A percentile compares a stretch with the other conserved stretches of the same genome.
These are phyloP conservation scores for Miichthys miiuy DNA, from an alignment of 2,797 vertebrate species.

Conservation along the genomic window DNA sequence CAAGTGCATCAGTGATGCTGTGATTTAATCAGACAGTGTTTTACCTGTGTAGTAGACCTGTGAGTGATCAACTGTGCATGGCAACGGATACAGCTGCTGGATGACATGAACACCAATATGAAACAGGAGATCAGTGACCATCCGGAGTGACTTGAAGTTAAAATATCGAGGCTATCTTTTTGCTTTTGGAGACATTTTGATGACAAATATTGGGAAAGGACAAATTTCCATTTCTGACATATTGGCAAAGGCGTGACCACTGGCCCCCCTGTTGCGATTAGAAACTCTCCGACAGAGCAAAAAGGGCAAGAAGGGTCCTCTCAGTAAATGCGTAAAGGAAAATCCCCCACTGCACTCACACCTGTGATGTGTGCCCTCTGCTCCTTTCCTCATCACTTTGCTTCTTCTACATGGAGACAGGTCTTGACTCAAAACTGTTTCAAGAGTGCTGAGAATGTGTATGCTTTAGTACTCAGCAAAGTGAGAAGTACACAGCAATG, in stretches of 20 bases:
- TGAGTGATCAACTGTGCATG: neutral
- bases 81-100: too few relatives aligned
- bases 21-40: neutral
- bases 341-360: slow-evolving; percentile 21
- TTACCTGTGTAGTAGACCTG: slow-evolving; percentile 1
- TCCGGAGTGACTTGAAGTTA: neutral
- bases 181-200: neutral
- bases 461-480: slow-evolving; percentile 8
- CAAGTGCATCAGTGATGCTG: neutral
- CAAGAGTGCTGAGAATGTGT: slow-evolving; percentile 41
- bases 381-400: slow-evolving; percentile 34
- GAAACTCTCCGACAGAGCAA: slow-evolving; percentile 12
- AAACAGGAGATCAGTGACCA: slow-evolving; percentile 5
- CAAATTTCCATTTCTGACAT: neutral
- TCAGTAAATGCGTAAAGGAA: slow-evolving; percentile 40
- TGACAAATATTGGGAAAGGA: neutral
- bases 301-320: slow-evolving; percentile 34
- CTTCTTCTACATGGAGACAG: slow-evolving; percentile 37
- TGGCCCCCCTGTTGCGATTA: neutral
- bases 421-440: slow-evolving; percentile 29
- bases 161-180: neutral
- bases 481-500: neutral
- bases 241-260: neutral
- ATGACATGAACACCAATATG: neutral
- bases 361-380: slow-evolving; percentile 31